Conservation (phyloP, 2,797 vertebrate species). For the Mus minutoides region DNA sequence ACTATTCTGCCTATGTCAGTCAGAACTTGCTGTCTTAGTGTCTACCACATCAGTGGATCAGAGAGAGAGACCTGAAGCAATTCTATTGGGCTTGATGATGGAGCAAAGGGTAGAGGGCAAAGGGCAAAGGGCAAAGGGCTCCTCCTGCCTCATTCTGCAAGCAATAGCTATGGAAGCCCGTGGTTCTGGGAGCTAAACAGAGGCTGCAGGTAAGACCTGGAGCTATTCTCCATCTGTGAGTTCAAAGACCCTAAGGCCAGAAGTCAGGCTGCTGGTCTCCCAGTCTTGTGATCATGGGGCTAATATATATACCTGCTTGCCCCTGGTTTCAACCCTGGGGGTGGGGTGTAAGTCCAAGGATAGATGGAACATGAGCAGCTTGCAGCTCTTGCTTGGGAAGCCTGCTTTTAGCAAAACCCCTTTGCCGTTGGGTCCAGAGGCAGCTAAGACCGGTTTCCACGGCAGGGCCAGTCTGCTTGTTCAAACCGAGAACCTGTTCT, state of each 20-base stretch:
- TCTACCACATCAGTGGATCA: background rate
- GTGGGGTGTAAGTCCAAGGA: background rate
- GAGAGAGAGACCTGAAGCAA: background rate
- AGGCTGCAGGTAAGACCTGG: background rate
- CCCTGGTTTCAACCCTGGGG: background rate
- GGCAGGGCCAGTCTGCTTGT: background rate
- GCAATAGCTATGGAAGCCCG: background rate
- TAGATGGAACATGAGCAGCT: background rate
- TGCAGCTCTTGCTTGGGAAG: background rate
- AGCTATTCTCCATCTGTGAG: background rate
- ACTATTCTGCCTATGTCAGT: background rate
- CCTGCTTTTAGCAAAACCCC: background rate
- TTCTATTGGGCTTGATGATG: background rate
- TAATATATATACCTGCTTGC: background rate
- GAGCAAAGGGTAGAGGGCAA: background rate
- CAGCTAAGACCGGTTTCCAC: background rate
- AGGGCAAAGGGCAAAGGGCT: background rate
- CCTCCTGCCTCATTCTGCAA: background rate
- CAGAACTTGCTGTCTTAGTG: background rate
- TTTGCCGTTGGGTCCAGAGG: background rate
- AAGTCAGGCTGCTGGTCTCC: background rate
- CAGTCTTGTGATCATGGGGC: background rate
- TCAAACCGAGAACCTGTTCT: conserved; percentile 45
- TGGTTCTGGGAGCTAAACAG: background rate
- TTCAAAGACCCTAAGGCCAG: background rate